Conservation (phyloP, 2,888 invertebrate species). For the Cerceris rybyensis region DNA sequence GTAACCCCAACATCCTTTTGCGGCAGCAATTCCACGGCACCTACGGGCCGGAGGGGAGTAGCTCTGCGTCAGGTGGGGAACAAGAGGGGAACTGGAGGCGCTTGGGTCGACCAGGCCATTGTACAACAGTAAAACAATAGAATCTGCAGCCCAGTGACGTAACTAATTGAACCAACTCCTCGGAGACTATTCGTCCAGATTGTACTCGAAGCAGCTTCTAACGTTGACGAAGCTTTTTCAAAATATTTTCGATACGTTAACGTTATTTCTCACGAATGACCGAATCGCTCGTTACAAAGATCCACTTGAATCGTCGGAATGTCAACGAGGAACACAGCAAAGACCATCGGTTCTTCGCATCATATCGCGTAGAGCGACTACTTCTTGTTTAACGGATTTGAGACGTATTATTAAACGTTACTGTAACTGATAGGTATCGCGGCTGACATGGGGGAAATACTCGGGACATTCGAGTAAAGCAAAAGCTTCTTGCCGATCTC, state of each 20-base stretch:
- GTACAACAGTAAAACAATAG: slow-evolving; percentile 80
- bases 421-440: no score
- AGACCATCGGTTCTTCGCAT: no score
- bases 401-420: no score
- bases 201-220: background rate
- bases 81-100: slow-evolving; percentile 69
- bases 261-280: background rate
- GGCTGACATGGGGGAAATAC: background rate
- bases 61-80: slow-evolving; percentile 61
- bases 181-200: background rate
- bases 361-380: no score
- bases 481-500: background rate
- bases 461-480: background rate
- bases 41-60: slow-evolving; percentile 56
- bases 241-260: background rate
- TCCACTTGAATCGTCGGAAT: no score
- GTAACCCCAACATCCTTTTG: slow-evolving; percentile 90
- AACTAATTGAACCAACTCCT: slow-evolving; percentile 30
- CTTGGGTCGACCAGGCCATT: slow-evolving; percentile 76
- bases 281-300: no score
- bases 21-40: slow-evolving; percentile 79
- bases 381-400: no score
- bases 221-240: no score
- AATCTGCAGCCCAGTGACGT: slow-evolving; percentile 70
- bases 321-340: no score